Conservation (phyloP, 2,888 invertebrate species). For the Netelia melanura region DNA sequence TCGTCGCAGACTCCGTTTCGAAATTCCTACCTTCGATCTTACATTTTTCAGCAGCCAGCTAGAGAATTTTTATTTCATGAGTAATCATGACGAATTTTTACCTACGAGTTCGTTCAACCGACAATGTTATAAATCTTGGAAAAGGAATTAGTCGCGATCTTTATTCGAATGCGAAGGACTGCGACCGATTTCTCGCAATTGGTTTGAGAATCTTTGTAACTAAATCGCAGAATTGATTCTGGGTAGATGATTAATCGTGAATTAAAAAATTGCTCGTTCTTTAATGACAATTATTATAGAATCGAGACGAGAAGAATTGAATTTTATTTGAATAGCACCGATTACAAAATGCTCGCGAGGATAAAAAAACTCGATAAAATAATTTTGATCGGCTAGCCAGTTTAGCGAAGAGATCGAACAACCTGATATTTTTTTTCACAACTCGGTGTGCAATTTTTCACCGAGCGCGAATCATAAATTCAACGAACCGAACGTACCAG, state of each 20-base stretch:
- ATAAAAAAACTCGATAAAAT: too few relatives aligned
- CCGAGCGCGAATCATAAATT: neutral
- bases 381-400: too few relatives aligned
- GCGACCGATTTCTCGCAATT: slow-evolving; percentile 18
- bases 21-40: too few relatives aligned
- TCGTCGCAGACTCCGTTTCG: neutral
- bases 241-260: neutral
- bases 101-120: too few relatives aligned
- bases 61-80: too few relatives aligned
- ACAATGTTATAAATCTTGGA: too few relatives aligned
- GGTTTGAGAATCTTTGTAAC: slow-evolving; percentile 9
- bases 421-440: neutral
- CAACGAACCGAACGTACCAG: neutral
- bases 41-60: too few relatives aligned
- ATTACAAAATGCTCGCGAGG: neutral
- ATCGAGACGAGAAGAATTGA: slow-evolving; percentile 12
- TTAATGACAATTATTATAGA: slow-evolving; percentile 7
- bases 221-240: slow-evolving; percentile 8
- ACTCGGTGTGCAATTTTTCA: neutral
- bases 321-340: neutral
- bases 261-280: slow-evolving; percentile 18
- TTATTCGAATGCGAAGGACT: neutral
- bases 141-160: neutral
- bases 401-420: too few relatives aligned
- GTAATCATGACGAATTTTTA: too few relatives aligned